Evolutionary conservation across 2,888 invertebrate genomes (phyloP).

Genomic region (Julus scandinavius): DNA sequence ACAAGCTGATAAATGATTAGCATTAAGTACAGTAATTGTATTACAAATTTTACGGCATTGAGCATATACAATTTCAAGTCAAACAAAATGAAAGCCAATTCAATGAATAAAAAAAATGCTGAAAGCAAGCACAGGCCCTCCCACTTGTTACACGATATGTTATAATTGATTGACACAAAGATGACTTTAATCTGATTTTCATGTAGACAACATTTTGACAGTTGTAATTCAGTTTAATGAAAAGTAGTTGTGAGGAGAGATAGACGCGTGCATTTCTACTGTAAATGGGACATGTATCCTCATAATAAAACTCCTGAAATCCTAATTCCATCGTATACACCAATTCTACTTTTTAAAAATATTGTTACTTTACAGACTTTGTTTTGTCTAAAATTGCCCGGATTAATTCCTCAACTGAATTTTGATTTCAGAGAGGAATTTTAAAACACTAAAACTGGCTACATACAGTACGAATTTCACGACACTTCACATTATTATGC

Average conservation of each 20-base stretch:
- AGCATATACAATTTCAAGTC: neutral
- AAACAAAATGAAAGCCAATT: neutral
- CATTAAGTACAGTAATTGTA: neutral
- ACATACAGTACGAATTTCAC: too few species aligned
- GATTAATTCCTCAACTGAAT: too few species aligned
- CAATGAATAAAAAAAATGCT: neutral
- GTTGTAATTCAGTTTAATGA: conserved; percentile 20
- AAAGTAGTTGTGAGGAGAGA: neutral
- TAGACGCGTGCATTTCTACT: neutral
- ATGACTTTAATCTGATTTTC: conserved; percentile 21
- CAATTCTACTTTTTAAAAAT: too few species aligned
- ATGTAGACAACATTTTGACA: conserved; percentile 5
- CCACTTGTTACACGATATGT: neutral
- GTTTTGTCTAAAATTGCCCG: too few species aligned
- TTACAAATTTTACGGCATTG: neutral
- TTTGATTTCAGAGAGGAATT: too few species aligned
- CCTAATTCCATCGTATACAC: too few species aligned
- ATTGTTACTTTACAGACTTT: too few species aligned
- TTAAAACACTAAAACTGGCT: too few species aligned
- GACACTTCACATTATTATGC: too few species aligned
- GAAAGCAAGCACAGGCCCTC: neutral
- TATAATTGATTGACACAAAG: conserved; percentile 12
- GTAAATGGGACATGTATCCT: too few species aligned
- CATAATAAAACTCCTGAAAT: too few species aligned
- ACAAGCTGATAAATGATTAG: neutral